Conservation (phyloP, 2,888 invertebrate species). For the Cataglyphis cursor region DNA sequence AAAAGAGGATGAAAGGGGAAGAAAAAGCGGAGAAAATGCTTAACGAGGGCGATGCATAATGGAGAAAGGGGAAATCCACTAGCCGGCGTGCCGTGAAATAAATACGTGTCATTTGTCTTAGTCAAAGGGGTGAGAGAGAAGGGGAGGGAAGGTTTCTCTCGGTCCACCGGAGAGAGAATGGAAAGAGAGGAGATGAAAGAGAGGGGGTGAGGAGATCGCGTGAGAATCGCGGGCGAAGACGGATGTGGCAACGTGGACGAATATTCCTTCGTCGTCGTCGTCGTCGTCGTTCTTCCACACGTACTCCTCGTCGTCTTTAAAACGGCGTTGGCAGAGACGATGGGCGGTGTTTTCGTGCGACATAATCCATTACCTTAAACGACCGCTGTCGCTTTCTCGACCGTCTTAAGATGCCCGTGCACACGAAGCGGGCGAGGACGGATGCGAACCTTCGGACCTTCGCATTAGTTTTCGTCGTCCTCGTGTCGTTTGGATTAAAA, state of each 20-base stretch:
- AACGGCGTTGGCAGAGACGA: constrained; percentile 41
- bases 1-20: constrained; percentile 28
- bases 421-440: constrained; percentile 18
- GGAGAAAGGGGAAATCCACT: constrained; percentile 78
- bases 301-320: constrained; percentile 48
- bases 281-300: constrained; percentile 15
- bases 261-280: constrained; percentile 54
- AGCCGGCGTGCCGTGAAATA: constrained; percentile 77
- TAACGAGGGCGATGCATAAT: constrained; percentile 78
- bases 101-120: constrained; percentile 82
- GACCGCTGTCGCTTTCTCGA: constrained; percentile 63
- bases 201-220: constrained; percentile 59
- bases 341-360: constrained; percentile 60
- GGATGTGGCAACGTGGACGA: constrained; percentile 51
- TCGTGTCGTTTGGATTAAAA: constrained; percentile 24
- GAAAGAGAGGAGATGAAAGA: constrained; percentile 60
- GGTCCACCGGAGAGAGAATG: constrained; percentile 52
- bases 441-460: constrained; percentile 29
- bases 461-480: constrained; percentile 35
- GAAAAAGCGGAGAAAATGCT: constrained; percentile 65
- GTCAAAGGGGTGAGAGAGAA: constrained; percentile 72
- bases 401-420: constrained; percentile 52
- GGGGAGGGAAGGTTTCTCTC: constrained; percentile 26
- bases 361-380: constrained; percentile 73
- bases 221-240: constrained; percentile 52